Evolutionary conservation across 1,140 invertebrate genomes (phyloP).

Genomic region (Nylanderia fulva): DNA sequence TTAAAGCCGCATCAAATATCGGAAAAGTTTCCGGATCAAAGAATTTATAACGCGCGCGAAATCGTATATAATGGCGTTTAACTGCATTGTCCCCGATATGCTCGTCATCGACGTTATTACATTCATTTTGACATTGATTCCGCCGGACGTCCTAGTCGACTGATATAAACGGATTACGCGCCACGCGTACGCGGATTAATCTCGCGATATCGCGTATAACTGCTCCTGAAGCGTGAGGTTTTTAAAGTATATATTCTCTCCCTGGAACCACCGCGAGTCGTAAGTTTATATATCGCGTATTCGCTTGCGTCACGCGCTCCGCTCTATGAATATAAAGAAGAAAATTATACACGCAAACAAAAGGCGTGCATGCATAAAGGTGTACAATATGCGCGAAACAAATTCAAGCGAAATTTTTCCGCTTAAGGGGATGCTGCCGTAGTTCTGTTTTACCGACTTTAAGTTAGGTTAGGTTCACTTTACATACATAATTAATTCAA

Average conservation of each 20-base stretch:
- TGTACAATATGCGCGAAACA: background rate
- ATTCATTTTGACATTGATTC: constrained; percentile 42
- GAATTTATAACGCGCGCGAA: constrained; percentile 16
- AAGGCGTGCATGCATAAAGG: background rate
- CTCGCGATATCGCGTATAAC: constrained; percentile 42
- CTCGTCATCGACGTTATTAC: constrained; percentile 32
- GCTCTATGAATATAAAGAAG: constrained; percentile 55
- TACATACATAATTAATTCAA: too few relatives aligned
- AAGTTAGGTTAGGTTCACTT: too few relatives aligned
- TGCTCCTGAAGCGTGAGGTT: constrained; percentile 29
- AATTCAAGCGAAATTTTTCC: constrained; percentile 34
- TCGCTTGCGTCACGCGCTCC: constrained; percentile 50
- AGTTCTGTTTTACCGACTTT: too few relatives aligned
- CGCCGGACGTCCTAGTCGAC: constrained; percentile 4
- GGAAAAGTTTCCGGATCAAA: background rate
- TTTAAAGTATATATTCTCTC: too few relatives aligned
- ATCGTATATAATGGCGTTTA: constrained; percentile 26
- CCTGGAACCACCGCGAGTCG: too few relatives aligned
- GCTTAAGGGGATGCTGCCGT: too few relatives aligned
- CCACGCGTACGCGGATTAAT: constrained; percentile 39
- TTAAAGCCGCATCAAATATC: constrained; percentile 11
- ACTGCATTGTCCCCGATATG: constrained; percentile 5
- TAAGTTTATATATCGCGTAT: constrained; percentile 38
- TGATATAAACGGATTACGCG: constrained; percentile 51
- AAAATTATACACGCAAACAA: constrained; percentile 47